These are phyloP conservation scores for Oreochromis spilurus DNA, from an alignment of 2,113 vertebrate genomes.

Conservation along the genomic window DNA sequence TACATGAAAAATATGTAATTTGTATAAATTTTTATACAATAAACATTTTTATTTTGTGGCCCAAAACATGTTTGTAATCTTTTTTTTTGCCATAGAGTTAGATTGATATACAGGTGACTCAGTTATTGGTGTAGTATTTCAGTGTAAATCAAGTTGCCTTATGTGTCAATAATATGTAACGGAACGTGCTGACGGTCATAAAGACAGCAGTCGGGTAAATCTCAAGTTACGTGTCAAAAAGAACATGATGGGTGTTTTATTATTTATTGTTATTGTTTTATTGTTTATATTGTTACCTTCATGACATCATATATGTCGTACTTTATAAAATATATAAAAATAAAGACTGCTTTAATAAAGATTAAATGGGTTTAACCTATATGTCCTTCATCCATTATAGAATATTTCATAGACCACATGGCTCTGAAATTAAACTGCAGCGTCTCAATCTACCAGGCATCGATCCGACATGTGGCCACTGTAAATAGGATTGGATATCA, in stretches of 20 bases:
- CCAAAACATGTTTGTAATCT: no score
- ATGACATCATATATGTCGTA: background rate
- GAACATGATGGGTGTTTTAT: background rate
- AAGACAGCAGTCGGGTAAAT: background rate
- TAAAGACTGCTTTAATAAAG: background rate
- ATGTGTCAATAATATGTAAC: background rate
- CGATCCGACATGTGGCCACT: slow-evolving; percentile 5
- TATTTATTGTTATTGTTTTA: background rate
- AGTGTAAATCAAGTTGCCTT: background rate
- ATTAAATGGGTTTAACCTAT: background rate
- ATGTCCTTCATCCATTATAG: background rate
- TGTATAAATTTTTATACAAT: no score
- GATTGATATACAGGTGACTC: no score
- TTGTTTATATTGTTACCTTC: background rate
- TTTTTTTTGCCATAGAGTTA: no score
- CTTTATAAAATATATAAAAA: background rate
- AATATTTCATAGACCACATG: background rate
- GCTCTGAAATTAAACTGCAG: slow-evolving; percentile 6
- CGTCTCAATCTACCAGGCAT: slow-evolving; percentile 27
- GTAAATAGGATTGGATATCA: background rate
- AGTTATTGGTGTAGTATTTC: background rate
- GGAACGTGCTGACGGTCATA: background rate
- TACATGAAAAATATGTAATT: no score
- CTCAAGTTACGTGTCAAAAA: background rate
- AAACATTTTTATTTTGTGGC: no score